Base-by-base conservation (phyloP, 2,888 invertebrate genomes). In the Clistopyga incitator region DNA sequence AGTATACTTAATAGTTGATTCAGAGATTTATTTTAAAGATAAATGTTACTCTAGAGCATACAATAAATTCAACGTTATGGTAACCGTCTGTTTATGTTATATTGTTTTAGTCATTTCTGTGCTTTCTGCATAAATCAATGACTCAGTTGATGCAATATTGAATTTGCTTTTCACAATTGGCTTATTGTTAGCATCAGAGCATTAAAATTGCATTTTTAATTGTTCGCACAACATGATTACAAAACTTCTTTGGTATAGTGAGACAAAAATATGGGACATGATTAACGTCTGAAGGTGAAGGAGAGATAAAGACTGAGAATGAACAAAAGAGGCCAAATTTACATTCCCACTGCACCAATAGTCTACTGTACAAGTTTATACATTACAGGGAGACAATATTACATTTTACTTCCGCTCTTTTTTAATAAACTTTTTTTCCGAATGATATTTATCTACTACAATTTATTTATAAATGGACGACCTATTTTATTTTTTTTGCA, bases 51-150 rank as follows among this genome's bases (percentile, higher is more conserved):
- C 25, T 25, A 4, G 13, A 25, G 23, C 15, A 13, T 56, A 15
- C 25, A 13, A 56, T 56, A 56, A 56, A 25, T 56, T 4, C 13
- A 23, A 25, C 4, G 1, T 56, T 25, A 25, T 10, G 54, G 6
- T 3, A 54, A 2, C 20, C 52, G 8, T 11, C 56, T 13, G 56
- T 18, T 25, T 56, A 11, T 25, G 25, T 4, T 25, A 56, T 25
- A 25, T 13, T 56, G 3, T 10, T 8, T 25, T 56, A 23, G 13
- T 25, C 2, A 25, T n/a, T 20, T 54, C 23, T 54, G 59, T 59
- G 59, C 56, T 56, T n/a, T n/a, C n/a, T n/a, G 50, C 25, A 78
- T 72, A 13, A 47, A 65, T 54, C 6, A 50, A 72, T 78, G n/a
- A 67, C 61, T 80, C 20, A 50, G 1, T 54, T 50, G 50, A 67